Evolutionary conservation across 2,888 invertebrate species (phyloP), one percentile per base, ranked within the genome.

Genomic region (Alloscopus bannaensis): DNA sequence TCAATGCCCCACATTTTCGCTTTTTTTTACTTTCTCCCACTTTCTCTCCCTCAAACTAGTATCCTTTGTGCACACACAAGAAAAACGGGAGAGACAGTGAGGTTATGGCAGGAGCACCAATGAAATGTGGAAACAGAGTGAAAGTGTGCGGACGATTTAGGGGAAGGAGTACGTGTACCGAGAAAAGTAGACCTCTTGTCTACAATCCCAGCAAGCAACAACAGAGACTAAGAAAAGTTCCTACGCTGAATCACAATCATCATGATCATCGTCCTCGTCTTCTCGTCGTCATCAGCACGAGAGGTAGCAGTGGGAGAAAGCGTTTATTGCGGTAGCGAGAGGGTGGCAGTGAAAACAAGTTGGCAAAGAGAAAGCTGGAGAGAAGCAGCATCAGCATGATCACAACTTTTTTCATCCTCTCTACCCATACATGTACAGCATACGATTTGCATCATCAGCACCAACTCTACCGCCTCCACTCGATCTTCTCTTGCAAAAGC

Each of bases 231-330:
- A 57, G 28, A 2, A 13, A 59, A 73, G 59, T 65, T 47, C 66
- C 55, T 66, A 66, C 75, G 57, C 42, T 66, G 75, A 75, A 75
- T 75, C 75, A 66, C 40, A 59, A 66, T 66, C 66, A 73, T 73
- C 57, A 65, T 65, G 65, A 73, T 73, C 55, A 20, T 28, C 64
- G n/a, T 26, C 72, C 22, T 28, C 47, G n/a, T n/a, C n/a, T n/a
- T n/a, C 28, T 69, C 36, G 3, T 8, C 28, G 28, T 24, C 57
- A 42, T 36, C 40, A 57, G 3, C 26, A 40, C 11, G 45, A 65
- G 18, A 18, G 20, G 36, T 24, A 52, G 52, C 8, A 69, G 57
- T 40, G n/a, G n/a, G 20, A 36, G 18, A 18, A 36, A 47, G 18
- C 64, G 18, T n/a, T 24, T 24, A 20, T 20, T 16, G 28, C 16